phyloP scores from a whole-genome alignment of 1,140 invertebrate genomes.

The Amyelois transitella region DNA sequence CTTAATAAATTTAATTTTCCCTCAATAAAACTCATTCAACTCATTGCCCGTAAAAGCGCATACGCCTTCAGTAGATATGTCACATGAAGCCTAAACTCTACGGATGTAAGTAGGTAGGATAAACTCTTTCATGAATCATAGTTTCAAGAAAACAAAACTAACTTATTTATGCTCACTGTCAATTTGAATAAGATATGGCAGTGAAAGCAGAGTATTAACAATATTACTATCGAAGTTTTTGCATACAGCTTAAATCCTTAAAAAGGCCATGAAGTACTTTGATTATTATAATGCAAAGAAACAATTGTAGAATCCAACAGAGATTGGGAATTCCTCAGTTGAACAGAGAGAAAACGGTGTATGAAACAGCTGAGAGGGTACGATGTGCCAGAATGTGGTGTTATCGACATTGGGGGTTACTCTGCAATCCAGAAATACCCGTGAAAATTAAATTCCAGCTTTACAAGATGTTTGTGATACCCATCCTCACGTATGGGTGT shows the following conservation, averaged over 20 bases:
- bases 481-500: conserved; percentile 39
- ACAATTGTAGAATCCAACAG: not conserved
- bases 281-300: not conserved
- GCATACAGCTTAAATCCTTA: not conserved
- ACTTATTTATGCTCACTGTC: too few relatives aligned
- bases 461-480: conserved; percentile 37
- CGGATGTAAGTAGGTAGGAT: too few relatives aligned
- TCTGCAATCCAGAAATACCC: conserved; percentile 22
- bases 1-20: too few relatives aligned
- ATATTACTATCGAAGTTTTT: too few relatives aligned
- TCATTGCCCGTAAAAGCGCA: too few relatives aligned
- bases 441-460: conserved; percentile 25
- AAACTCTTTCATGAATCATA: too few relatives aligned
- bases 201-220: too few relatives aligned
- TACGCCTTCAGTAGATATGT: too few relatives aligned
- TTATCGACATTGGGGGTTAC: conserved; percentile 17
- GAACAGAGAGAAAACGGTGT: conserved; percentile 9
- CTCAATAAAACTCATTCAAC: too few relatives aligned
- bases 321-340: conserved; percentile 20
- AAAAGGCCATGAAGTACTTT: not conserved
- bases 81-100: too few relatives aligned
- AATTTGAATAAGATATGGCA: not conserved
- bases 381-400: conserved; percentile 38
- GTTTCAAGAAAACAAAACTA: too few relatives aligned
- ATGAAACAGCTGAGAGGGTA: conserved; percentile 29